These are phyloP conservation scores for Drosophila lacicola DNA, from an alignment of 2,888 invertebrate species.

Conservation along the genomic window DNA sequence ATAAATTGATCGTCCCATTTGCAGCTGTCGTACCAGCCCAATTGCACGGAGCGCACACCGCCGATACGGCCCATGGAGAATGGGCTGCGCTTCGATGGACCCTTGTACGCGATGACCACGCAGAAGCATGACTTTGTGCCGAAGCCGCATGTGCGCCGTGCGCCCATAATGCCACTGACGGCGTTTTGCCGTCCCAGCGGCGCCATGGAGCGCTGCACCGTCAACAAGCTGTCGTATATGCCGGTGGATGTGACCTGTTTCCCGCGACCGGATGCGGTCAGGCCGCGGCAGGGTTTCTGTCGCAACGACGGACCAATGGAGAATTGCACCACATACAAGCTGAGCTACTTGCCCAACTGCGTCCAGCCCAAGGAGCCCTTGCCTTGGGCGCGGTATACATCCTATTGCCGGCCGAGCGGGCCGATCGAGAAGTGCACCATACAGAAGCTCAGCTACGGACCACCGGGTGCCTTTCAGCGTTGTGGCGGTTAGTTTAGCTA, in stretches of 20 bases:
- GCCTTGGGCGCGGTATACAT: conserved; percentile 81
- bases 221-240: conserved; percentile 83
- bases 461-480: conserved; percentile 86
- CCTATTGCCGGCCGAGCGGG: conserved; percentile 76
- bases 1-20: no score
- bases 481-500: conserved; percentile 72
- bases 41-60: conserved; percentile 86
- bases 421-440: conserved; percentile 86
- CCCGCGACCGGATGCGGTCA: conserved; percentile 67
- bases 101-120: conserved; percentile 91
- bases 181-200: conserved; percentile 76
- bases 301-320: conserved; percentile 76
- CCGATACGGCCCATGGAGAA: conserved; percentile 88
- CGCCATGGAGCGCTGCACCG: conserved; percentile 82
- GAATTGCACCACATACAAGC: conserved; percentile 86
- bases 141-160: conserved; percentile 86
- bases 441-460: conserved; percentile 88
- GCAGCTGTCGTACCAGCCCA: conserved; percentile 87
- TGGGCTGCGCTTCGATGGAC: conserved; percentile 87
- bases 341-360: conserved; percentile 86
- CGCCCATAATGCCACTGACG: conserved; percentile 72
- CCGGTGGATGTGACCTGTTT: conserved; percentile 81
- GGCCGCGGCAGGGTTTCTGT: conserved; percentile 80
- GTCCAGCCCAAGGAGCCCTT: conserved; percentile 78
- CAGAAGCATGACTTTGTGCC: conserved; percentile 90